Conservation (phyloP, 1,140 invertebrate species). For the Ephestia elutella region DNA sequence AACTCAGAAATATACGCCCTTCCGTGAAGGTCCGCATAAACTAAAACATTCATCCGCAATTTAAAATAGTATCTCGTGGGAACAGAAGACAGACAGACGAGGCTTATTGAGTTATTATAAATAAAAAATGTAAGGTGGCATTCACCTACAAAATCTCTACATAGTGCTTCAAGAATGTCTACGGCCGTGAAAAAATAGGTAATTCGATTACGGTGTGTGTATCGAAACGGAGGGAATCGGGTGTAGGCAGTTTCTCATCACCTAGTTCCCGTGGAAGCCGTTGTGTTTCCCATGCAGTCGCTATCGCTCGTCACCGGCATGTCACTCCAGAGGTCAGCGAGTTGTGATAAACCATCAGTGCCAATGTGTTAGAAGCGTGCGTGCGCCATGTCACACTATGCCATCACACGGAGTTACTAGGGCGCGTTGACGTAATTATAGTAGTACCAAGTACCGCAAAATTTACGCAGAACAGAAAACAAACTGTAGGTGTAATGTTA, state of each 20-base stretch:
- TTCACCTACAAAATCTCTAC: conserved; percentile 18
- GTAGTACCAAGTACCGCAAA: conserved; percentile 7
- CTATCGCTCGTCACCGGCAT: conserved; percentile 27
- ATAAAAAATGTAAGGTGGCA: conserved; percentile 10
- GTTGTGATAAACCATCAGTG: conserved; percentile 43
- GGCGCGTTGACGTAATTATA: not conserved
- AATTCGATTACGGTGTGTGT: not conserved
- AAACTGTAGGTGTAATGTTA: not conserved
- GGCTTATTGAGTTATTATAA: conserved; percentile 25
- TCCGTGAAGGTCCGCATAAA: conserved; percentile 25
- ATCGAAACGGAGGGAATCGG: not conserved
- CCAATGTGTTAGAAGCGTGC: conserved; percentile 22
- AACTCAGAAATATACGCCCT: conserved; percentile 15
- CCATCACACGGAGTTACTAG: not conserved
- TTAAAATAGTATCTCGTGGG: conserved; percentile 28
- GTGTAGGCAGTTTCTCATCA: conserved; percentile 21
- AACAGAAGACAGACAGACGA: conserved; percentile 14
- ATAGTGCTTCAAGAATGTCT: conserved; percentile 20
- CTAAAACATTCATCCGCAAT: conserved; percentile 25
- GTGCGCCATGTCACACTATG: not conserved
- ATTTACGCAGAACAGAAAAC: not conserved
- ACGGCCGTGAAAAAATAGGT: not conserved
- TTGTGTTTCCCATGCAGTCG: conserved; percentile 48
- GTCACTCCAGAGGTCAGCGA: conserved; percentile 31
- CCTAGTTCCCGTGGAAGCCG: conserved; percentile 42